A percentile compares a stretch with the other conserved stretches of the same genome.
Evolutionary conservation across 2,888 invertebrate species (phyloP).

Genomic region (Patella pellucida): DNA sequence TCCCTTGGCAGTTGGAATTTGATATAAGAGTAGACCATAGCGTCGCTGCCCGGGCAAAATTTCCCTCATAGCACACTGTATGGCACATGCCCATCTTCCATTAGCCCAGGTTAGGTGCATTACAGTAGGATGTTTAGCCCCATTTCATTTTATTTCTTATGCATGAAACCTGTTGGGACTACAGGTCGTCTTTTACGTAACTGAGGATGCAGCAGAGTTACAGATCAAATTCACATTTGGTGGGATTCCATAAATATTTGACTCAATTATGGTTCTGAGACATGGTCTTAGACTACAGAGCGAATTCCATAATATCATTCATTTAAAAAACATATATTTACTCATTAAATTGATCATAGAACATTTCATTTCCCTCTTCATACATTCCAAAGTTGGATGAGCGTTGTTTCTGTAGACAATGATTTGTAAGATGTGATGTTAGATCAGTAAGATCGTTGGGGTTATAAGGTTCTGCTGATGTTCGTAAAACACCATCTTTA

Average conservation of each 20-base stretch:
- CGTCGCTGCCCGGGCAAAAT: too few species aligned
- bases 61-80: too few species aligned
- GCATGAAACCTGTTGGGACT: too few species aligned
- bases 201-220: neutral
- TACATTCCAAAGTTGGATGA: constrained; percentile 56
- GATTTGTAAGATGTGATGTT: constrained; percentile 60
- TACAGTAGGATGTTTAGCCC: too few species aligned
- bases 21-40: too few species aligned
- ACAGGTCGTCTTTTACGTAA: neutral
- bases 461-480: constrained; percentile 55
- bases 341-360: constrained; percentile 57
- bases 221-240: constrained; percentile 43
- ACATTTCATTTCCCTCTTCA: constrained; percentile 64
- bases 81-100: too few species aligned
- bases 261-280: constrained; percentile 52
- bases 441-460: constrained; percentile 44
- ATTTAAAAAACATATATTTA: constrained; percentile 10
- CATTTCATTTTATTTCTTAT: too few species aligned
- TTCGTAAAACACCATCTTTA: constrained; percentile 57
- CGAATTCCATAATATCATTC: neutral
- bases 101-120: too few species aligned
- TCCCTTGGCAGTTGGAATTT: too few species aligned
- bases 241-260: constrained; percentile 44
- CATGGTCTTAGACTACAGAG: constrained; percentile 41
- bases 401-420: constrained; percentile 52